phyloP scores from a whole-genome alignment of 2,797 vertebrate species.

The Cyclura pinguis region DNA sequence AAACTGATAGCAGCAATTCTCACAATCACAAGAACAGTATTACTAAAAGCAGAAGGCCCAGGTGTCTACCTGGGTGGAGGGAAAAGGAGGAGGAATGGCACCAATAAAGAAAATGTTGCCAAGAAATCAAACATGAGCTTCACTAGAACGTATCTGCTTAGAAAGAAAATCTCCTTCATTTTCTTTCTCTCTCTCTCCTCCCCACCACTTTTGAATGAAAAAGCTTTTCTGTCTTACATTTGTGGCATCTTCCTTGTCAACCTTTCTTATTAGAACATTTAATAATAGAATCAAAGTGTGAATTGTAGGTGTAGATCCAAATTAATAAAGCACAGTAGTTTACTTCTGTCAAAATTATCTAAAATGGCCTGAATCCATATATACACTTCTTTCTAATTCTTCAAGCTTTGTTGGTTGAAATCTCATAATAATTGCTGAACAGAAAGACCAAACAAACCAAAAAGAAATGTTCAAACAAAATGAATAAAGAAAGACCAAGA shows the following conservation, averaged over 20 bases:
- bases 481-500: background rate
- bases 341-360: background rate
- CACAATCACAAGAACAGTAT: background rate
- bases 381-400: background rate
- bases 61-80: background rate
- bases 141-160: background rate
- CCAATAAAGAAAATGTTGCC: background rate
- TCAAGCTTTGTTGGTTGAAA: background rate
- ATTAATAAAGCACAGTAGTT: background rate
- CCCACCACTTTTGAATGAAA: background rate
- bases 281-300: background rate
- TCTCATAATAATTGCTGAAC: slow-evolving; percentile 11
- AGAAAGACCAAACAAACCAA: slow-evolving; percentile 8
- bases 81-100: background rate
- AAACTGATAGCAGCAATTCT: background rate
- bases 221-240: background rate
- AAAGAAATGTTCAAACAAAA: slow-evolving; percentile 19
- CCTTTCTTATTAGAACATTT: background rate
- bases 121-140: background rate
- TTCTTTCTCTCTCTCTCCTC: background rate
- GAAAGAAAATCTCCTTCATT: background rate
- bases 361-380: background rate
- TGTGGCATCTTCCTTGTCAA: background rate
- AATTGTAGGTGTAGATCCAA: background rate
- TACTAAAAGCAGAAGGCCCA: background rate